Base-by-base conservation (phyloP, 2,888 invertebrate species). In the Raillietiella orientalis region DNA sequence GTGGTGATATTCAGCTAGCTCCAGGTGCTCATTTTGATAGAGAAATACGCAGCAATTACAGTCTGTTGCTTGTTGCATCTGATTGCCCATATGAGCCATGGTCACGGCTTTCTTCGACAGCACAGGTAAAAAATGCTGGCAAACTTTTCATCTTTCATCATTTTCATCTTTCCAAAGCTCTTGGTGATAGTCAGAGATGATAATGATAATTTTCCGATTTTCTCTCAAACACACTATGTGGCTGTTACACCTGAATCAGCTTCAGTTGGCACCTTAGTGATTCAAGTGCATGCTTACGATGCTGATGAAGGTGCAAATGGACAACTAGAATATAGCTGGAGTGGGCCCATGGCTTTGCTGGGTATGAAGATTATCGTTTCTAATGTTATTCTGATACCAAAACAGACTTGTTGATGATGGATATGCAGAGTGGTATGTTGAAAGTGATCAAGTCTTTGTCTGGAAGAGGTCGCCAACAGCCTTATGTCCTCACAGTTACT, bases 161-260 rank as follows among this genome's bases (percentile, higher is more conserved):
- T 21, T 24, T 11, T 8, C 12, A 10, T 24, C 14, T 11, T 20
- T n/a, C 29, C 33, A 3, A 32, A 45, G 34, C 53, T 69, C 8
- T 49, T 56, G 0, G 54, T 70, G 5, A 64, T 66, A 36, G 59
- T 71, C 2, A 42, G 65, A 1, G 71, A 72, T 38, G 65, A 69
- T 0, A 71, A 74, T 37, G 72, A 74, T 35, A 70, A 71, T 38
- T 53, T 64, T 0, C 72, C 71, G 0, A 43, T 44, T 2, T 71
- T 70, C 38, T 54, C 30, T 19, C 30, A 36, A 23, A 32, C 32
- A 4, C 34, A 56, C 9, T 67, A 67, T 34, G 61, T 57, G 34
- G 62, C 66, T 4, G 67, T 72, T 1, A 62, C 71, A 16, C 64
- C 70, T 1, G 71, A 71, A 42, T 71, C 67, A 37, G 66, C 64